Conservation (phyloP, 92 coral and sea anemone genomes). For the Epizoanthus illoricatus region DNA sequence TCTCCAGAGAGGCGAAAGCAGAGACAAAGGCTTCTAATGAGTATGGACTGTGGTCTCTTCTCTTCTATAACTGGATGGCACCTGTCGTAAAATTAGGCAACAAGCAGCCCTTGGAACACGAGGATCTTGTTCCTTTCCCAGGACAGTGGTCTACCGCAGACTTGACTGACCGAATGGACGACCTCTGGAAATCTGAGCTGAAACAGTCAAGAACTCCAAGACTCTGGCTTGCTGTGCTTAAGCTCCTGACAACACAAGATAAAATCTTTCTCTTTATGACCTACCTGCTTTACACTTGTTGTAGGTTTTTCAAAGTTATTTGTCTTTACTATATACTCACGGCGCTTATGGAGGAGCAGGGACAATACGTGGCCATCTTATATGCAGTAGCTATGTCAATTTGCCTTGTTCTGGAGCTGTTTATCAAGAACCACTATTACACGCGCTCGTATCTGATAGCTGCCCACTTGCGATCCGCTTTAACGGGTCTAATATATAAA, state of each 20-base stretch:
- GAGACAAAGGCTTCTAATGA: neutral
- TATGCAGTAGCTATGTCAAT: neutral
- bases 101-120: neutral
- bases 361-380: neutral
- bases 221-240: neutral
- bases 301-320: neutral
- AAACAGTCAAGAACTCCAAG: neutral
- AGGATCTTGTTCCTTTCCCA: no score
- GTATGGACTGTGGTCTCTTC: neutral
- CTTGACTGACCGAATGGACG: neutral
- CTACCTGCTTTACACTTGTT: neutral
- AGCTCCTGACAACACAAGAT: neutral
- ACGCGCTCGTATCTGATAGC: neutral
- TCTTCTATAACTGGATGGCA: neutral
- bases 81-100: neutral
- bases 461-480: neutral
- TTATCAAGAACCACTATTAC: slow-evolving; percentile 1
- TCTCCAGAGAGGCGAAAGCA: neutral
- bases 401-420: neutral
- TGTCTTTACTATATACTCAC: neutral
- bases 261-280: neutral
- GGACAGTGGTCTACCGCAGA: neutral
- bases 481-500: neutral
- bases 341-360: neutral
- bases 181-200: neutral